phyloP scores from a whole-genome alignment of 2,888 invertebrate species.

The Eupithecia tripunctaria region DNA sequence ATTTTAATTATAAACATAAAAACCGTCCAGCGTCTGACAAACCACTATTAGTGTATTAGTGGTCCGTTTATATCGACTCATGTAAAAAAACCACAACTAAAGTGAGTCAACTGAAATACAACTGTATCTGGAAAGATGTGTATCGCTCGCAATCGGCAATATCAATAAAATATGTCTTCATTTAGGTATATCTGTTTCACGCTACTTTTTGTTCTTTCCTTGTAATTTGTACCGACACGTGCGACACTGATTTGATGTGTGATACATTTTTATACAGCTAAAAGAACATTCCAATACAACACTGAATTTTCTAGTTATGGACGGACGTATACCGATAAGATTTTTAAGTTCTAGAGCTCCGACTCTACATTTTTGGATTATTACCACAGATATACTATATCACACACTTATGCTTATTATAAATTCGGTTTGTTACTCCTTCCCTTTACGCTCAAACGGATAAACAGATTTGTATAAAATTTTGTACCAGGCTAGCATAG shows the following conservation, averaged over 20 bases:
- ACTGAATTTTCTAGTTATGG: background rate
- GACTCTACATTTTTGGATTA: background rate
- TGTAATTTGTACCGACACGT: slow-evolving; percentile 39
- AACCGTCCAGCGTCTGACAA: background rate
- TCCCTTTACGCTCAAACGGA: background rate
- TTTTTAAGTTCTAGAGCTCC: background rate
- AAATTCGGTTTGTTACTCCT: background rate
- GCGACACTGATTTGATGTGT: slow-evolving; percentile 54
- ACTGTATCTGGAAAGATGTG: slow-evolving; percentile 30
- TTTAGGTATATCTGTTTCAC: slow-evolving; percentile 43
- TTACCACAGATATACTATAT: no score
- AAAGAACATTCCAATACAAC: background rate
- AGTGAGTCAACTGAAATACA: slow-evolving; percentile 26
- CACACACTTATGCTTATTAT: no score
- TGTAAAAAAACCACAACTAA: slow-evolving; percentile 7
- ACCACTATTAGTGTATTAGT: background rate
- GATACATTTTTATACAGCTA: slow-evolving; percentile 55
- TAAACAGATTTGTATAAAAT: background rate
- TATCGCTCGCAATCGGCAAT: slow-evolving; percentile 56
- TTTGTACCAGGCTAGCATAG: background rate
- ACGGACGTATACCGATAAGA: no score
- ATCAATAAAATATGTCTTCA: slow-evolving; percentile 46
- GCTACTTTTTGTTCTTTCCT: slow-evolving; percentile 37
- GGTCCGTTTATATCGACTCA: background rate
- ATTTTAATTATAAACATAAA: background rate